Evolutionary conservation across 53 echinoderm and acorn worm species (phyloP), one percentile per base, ranked within the genome.

Genomic region (Stichopus horrens): DNA sequence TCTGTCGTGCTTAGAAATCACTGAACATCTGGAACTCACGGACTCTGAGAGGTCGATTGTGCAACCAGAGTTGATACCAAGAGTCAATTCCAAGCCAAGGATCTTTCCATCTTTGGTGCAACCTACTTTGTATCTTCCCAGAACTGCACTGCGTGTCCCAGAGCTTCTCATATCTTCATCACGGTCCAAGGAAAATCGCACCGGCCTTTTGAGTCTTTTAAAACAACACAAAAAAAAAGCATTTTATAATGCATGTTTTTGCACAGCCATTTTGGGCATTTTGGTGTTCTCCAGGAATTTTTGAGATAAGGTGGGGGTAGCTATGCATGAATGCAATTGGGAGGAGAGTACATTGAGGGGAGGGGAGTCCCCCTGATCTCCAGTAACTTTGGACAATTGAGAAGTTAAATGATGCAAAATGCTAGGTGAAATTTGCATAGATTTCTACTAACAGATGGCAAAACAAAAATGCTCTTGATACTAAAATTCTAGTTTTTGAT

Each of bases 91-190:
- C 52, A 94, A n/a, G 52, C 91, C 96, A 76, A 73, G 90, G 56
- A 96, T 75, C 7, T 55, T 80, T n/a, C 96, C 93, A 58, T 90
- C 93, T 10, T 93, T 93, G 74, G 93, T 93, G 76, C 90, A 94
- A 51, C 96, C 96, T 2, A 93, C 92, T 78, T 96, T 96, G 92
- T 94, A 96, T n/a, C 87, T 88, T 73, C 93, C 91, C 8, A 94
- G 67, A 77, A 90, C 91, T 11, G 96, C 88, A 88, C 94, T 91
- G 10, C 96, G 88, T 7, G 87, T 90, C 10, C 96, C 96, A 4
- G 92, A 92, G 2, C 63, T 83, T 52, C 52, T 76, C 96, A 96
- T 96, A 77, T 96, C 96, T 87, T 96, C 94, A 86, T 96, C 94
- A 18, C 96, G 76, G 74, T 94, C 94, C 56, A 96, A 79, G 92